phyloP scores from a whole-genome alignment of 2,888 invertebrate genomes.

The Erynnis tages region DNA sequence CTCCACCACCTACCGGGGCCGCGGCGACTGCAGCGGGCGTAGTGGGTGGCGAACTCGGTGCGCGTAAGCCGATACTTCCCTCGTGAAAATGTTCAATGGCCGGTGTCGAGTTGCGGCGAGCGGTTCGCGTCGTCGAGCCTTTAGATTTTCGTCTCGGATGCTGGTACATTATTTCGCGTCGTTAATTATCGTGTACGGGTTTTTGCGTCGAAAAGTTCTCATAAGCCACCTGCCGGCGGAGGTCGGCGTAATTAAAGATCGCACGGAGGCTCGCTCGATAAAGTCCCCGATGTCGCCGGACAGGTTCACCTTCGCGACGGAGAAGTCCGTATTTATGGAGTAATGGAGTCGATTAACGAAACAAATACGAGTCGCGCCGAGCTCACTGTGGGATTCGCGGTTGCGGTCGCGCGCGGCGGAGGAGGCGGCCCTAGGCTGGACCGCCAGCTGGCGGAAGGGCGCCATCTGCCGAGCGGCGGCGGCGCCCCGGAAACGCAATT shows the following conservation, averaged over 20 bases:
- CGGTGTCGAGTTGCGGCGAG: constrained; percentile 72
- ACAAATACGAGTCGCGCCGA: constrained; percentile 33
- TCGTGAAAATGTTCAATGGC: constrained; percentile 76
- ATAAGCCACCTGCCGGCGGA: constrained; percentile 72
- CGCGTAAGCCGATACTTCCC: constrained; percentile 77
- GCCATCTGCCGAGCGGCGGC: constrained; percentile 73
- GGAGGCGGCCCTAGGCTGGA: constrained; percentile 49
- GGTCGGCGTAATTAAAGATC: constrained; percentile 69
- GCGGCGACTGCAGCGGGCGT: constrained; percentile 45
- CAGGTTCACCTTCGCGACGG: constrained; percentile 61
- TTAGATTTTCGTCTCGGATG: constrained; percentile 78
- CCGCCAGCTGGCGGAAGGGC: constrained; percentile 76
- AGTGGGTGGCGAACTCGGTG: constrained; percentile 65
- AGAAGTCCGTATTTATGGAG: constrained; percentile 34
- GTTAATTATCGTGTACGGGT: constrained; percentile 74
- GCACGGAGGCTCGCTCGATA: constrained; percentile 48
- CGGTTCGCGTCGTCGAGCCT: constrained; percentile 64
- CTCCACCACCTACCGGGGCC: constrained; percentile 42
- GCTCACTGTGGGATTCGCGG: constrained; percentile 2
- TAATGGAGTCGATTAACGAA: constrained; percentile 38
- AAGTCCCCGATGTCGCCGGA: constrained; percentile 43
- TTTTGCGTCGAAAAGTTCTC: constrained; percentile 58
- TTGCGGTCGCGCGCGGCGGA: constrained; percentile 34
- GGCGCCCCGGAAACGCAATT: constrained; percentile 71
- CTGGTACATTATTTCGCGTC: constrained; percentile 79